Conservation (phyloP, 2,113 vertebrate species). For the Saguinus midas region DNA sequence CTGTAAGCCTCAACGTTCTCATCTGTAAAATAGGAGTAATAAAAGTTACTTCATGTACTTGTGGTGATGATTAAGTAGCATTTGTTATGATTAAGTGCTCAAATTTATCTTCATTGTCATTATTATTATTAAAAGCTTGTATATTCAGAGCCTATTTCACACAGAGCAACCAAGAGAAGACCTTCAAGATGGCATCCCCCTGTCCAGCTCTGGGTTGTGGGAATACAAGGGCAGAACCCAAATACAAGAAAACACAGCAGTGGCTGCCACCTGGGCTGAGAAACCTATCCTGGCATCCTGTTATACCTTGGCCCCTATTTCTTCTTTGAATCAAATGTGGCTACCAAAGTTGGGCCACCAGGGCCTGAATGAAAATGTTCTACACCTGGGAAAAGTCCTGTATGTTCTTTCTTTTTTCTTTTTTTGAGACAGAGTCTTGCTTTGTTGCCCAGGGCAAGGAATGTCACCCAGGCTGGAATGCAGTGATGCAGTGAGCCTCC, state of each 20-base stretch:
- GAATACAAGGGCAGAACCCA: background rate
- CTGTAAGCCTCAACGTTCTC: slow-evolving; percentile 1
- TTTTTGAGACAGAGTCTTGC: background rate
- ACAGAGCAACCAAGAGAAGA: background rate
- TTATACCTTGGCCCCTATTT: background rate
- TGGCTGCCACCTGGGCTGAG: background rate
- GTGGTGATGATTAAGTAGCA: background rate
- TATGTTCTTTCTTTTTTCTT: background rate
- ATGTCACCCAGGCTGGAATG: background rate
- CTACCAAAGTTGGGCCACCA: background rate
- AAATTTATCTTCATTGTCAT: background rate
- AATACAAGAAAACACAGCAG: background rate
- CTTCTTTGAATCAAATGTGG: background rate
- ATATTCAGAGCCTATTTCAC: background rate
- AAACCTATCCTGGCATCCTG: background rate
- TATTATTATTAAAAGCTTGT: background rate
- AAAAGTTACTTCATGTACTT: slow-evolving; percentile 5
- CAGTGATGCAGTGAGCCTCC: background rate
- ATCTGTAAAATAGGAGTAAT: background rate
- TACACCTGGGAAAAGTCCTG: background rate
- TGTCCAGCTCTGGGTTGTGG: background rate
- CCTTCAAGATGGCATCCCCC: background rate
- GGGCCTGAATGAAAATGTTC: background rate
- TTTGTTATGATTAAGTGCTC: background rate
- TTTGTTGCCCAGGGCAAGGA: background rate